Conservation (phyloP, 2,888 invertebrate genomes). For the Caenorhabditis imperialis region DNA sequence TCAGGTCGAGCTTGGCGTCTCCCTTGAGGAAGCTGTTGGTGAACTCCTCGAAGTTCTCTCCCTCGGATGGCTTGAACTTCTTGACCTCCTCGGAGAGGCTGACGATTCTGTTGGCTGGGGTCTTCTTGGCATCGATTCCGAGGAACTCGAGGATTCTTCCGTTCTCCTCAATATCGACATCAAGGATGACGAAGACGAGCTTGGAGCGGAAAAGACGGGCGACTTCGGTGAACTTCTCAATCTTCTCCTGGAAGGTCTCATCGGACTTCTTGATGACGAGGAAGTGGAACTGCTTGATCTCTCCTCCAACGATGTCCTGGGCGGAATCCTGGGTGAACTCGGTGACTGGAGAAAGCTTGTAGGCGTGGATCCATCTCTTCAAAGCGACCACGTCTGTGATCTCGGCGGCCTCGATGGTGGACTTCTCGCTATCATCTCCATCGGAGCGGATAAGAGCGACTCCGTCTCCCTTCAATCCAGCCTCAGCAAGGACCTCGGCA, state of each 20-base stretch:
- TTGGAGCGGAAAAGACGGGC: constrained; percentile 91
- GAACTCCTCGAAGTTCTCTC: constrained; percentile 85
- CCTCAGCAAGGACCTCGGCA: constrained; percentile 85
- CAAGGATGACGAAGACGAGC: constrained; percentile 89
- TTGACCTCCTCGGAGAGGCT: constrained; percentile 91
- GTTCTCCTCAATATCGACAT: constrained; percentile 93
- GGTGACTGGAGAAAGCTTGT: constrained; percentile 55
- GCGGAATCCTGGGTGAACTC: constrained; percentile 83
- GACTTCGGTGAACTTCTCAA: constrained; percentile 86
- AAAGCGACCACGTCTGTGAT: constrained; percentile 87
- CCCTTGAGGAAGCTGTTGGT: constrained; percentile 90
- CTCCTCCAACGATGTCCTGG: constrained; percentile 96
- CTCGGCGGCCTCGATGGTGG: constrained; percentile 86
- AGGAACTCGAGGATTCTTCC: constrained; percentile 97
- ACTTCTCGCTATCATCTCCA: constrained; percentile 77
- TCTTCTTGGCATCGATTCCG: constrained; percentile 89
- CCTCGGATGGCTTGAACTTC: constrained; percentile 89
- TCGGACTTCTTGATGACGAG: constrained; percentile 87
- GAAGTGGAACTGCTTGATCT: constrained; percentile 93
- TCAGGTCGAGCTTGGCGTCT: constrained; percentile 91
- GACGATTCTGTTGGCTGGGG: constrained; percentile 83
- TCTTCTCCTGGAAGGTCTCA: constrained; percentile 85
- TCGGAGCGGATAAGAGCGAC: constrained; percentile 82
- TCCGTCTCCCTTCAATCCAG: constrained; percentile 79
- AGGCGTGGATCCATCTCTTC: constrained; percentile 50